Evolutionary conservation across 2,888 invertebrate genomes (phyloP), one percentile per base, ranked within the genome.

Genomic region (Hypomecis punctinalis): DNA sequence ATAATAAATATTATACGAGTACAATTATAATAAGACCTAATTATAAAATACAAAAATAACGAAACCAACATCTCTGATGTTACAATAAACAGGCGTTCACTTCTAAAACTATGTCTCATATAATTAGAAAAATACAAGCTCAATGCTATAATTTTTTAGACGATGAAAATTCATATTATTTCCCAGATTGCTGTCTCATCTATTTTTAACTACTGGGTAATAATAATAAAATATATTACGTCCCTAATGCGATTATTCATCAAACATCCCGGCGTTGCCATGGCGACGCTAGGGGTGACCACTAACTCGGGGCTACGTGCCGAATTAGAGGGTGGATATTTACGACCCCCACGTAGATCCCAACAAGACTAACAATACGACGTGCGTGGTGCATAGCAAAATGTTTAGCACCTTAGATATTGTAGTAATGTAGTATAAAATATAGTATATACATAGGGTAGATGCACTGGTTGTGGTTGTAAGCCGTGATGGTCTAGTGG

Each of bases 281-380:
- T 80, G 65, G 74, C 60, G 68, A 81, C 80, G 59, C 54, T 62
- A 72, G 68, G 81, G 88, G 89, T 78, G 80, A 82, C 79, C 67
- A 74, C 80, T 79, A 68, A 76, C 39, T 56, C 40, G 47, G 86
- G 89, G 82, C 80, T 35, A 84, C 79, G 72, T 74, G 81, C 79
- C 81, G 82, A 87, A 88, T 86, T 89, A 88, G 89, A 89, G 90
- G 90, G 90, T 85, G 88, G 85, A 83, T 53, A 59, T 59, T 63
- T 59, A 59, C 54, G 54, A 54, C 51, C 56, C 62, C 51, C 52
- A 59, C 51, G 42, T 51, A 9, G 5, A 56, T 39, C 51, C 51
- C 51, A 46, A 39, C 61, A 33, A 54, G 49, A 33, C 55, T 51
- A 46, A 46, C 45, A 62, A 54, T 42, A 47, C 47, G 35, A 45